A percentile compares a stretch with the other conserved stretches of the same genome.
Evolutionary conservation across 2,888 invertebrate genomes (phyloP).

Genomic region (Globia sparganii): DNA sequence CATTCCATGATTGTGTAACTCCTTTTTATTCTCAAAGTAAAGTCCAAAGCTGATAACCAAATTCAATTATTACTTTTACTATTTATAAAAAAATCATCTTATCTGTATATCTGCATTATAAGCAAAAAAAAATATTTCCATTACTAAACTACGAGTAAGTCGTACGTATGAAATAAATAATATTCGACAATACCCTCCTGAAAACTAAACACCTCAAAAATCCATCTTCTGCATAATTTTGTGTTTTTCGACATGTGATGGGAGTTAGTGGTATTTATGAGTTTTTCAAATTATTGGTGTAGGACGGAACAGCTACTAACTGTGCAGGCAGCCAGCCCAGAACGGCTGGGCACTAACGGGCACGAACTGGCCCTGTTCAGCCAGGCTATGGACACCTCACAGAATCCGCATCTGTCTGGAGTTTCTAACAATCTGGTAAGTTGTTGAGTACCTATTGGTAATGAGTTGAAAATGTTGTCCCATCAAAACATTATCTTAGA

Average conservation of each 20-base stretch:
- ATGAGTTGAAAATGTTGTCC: background rate
- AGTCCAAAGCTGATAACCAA: background rate
- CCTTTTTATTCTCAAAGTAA: background rate
- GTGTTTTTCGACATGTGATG: background rate
- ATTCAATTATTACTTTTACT: background rate
- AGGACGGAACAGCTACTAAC: conserved; percentile 88
- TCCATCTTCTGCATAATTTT: background rate
- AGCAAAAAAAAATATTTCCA: too few relatives aligned
- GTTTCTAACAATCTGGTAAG: conserved; percentile 89
- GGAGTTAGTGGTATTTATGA: conserved; percentile 74
- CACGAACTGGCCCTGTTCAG: conserved; percentile 93
- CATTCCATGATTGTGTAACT: conserved; percentile 53
- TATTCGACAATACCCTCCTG: background rate
- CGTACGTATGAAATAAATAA: background rate
- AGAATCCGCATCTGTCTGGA: conserved; percentile 90
- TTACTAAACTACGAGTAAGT: background rate
- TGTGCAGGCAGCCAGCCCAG: conserved; percentile 90
- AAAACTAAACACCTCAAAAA: background rate
- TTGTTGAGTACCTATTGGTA: conserved; percentile 8
- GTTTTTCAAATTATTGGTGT: conserved; percentile 78
- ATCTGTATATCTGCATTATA: too few relatives aligned
- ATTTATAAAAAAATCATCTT: background rate
- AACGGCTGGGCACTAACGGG: conserved; percentile 91
- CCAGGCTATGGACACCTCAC: conserved; percentile 94
- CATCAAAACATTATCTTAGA: background rate